Conservation (phyloP, 2,113 vertebrate species). For the Gopherus evgoodei region DNA sequence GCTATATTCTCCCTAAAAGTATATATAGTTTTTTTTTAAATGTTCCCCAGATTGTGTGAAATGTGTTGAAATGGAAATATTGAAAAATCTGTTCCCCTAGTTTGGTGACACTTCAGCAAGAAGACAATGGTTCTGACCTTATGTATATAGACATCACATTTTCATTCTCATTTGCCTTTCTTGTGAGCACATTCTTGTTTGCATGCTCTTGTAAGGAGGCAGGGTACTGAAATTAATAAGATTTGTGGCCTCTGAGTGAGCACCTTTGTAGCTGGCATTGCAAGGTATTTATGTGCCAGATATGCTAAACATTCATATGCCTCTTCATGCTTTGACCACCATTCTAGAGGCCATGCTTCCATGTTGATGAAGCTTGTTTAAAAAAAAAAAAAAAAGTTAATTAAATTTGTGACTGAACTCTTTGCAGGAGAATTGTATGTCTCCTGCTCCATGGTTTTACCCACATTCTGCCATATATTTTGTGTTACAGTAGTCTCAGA, state of each 20-base stretch:
- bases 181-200: background rate
- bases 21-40: background rate
- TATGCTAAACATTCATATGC: too few relatives aligned
- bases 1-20: background rate
- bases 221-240: slow-evolving; percentile 36
- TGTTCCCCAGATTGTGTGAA: background rate
- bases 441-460: too few relatives aligned
- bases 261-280: too few relatives aligned
- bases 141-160: background rate
- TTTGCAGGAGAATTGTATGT: too few relatives aligned
- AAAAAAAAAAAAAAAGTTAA: too few relatives aligned
- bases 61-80: background rate
- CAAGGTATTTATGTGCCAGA: too few relatives aligned
- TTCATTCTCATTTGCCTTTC: background rate
- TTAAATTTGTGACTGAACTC: too few relatives aligned
- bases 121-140: background rate
- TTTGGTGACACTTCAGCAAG: background rate
- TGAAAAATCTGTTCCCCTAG: background rate
- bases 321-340: too few relatives aligned
- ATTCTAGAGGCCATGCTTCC: too few relatives aligned
- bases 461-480: too few relatives aligned
- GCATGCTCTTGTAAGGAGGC: background rate
- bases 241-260: background rate
- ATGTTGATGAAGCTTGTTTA: too few relatives aligned
- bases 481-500: too few relatives aligned